phyloP scores from a whole-genome alignment of 2,797 vertebrate species.

The Periophthalmus magnuspinnatus region DNA sequence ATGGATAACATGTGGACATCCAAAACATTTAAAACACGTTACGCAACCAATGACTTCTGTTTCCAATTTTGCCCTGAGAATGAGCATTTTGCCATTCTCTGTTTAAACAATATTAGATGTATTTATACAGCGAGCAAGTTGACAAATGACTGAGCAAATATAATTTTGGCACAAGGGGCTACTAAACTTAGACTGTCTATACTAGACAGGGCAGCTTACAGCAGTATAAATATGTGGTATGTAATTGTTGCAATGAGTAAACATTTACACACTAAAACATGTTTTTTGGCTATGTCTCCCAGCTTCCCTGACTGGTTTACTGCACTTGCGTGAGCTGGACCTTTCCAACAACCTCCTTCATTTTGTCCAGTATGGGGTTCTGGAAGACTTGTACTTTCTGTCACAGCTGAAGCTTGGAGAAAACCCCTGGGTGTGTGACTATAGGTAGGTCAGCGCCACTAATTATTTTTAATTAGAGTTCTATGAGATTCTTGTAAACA shows the following conservation, averaged over 20 bases:
- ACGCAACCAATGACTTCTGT: constrained; percentile 29
- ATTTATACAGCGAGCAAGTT: constrained; percentile 34
- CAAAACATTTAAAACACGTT: constrained; percentile 18
- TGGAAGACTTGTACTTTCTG: constrained; percentile 92
- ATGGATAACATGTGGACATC: constrained; percentile 19
- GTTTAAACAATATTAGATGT: constrained; percentile 25
- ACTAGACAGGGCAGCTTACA: neutral
- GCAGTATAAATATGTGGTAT: neutral
- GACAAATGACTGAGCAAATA: constrained; percentile 17
- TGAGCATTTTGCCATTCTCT: constrained; percentile 24
- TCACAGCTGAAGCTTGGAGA: constrained; percentile 84
- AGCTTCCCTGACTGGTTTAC: constrained; percentile 67
- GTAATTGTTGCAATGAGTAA: neutral
- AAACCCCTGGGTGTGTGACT: constrained; percentile 93
- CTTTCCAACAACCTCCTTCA: constrained; percentile 85
- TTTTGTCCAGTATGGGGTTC: constrained; percentile 87
- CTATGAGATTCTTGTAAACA: neutral
- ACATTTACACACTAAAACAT: neutral
- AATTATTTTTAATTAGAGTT: neutral
- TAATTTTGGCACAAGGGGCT: constrained; percentile 17
- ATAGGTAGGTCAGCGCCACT: constrained; percentile 65
- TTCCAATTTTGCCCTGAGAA: constrained; percentile 26
- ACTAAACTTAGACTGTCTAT: constrained; percentile 7
- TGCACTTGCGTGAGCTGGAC: constrained; percentile 81
- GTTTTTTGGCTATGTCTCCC: neutral